phyloP scores from a whole-genome alignment of 2,888 invertebrate genomes.

The Parnassius mnemosyne region DNA sequence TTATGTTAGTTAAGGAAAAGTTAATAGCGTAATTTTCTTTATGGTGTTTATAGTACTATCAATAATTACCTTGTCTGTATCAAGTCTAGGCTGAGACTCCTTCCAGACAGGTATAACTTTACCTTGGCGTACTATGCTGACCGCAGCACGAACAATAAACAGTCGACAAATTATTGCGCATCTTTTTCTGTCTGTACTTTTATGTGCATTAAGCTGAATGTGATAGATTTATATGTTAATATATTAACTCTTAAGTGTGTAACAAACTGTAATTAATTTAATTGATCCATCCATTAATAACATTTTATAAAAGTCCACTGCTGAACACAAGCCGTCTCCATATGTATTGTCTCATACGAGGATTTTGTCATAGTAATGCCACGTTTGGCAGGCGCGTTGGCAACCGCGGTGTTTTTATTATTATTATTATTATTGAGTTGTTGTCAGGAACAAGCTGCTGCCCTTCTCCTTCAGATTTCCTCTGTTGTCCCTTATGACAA shows the following conservation, averaged over 20 bases:
- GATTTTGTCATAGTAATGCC: no score
- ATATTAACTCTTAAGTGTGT: neutral
- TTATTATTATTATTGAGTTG: no score
- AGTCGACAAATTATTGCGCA: neutral
- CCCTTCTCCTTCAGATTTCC: no score
- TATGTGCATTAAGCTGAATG: neutral
- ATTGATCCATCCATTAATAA: neutral
- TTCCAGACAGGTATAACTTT: slow-evolving; percentile 15
- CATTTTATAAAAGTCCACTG: no score
- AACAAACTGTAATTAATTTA: slow-evolving; percentile 6
- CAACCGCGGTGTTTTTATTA: no score
- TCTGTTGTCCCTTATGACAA: no score
- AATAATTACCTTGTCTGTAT: slow-evolving; percentile 55
- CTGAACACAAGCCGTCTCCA: no score
- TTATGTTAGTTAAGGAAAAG: slow-evolving; percentile 36
- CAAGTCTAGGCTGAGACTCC: slow-evolving; percentile 33
- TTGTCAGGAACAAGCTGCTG: no score
- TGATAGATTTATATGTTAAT: neutral
- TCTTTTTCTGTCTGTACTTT: neutral
- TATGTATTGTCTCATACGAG: no score
- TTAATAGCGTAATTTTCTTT: slow-evolving; percentile 59
- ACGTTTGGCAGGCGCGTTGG: no score
- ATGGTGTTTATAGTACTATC: slow-evolving; percentile 58
- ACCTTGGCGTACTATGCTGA: slow-evolving; percentile 3
- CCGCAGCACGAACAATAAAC: neutral